Evolutionary conservation across 2,888 invertebrate genomes (phyloP).

Genomic region (Hyalella azteca): DNA sequence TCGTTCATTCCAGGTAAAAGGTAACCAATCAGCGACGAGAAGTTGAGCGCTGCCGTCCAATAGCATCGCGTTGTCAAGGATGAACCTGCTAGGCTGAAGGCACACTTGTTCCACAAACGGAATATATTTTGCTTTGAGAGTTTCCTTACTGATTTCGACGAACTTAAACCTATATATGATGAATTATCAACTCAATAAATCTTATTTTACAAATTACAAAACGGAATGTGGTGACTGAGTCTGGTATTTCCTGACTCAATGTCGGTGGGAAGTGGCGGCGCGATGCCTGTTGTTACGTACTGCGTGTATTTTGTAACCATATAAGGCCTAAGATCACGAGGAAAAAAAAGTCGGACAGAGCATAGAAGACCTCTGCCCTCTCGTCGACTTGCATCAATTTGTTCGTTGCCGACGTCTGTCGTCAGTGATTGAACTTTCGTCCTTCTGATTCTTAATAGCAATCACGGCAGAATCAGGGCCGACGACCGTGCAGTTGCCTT

Average conservation of each 20-base stretch:
- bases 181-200: too few species aligned
- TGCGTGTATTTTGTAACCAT: conserved; percentile 19
- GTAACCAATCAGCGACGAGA: not conserved
- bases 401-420: not conserved
- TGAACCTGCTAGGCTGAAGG: conserved; percentile 20
- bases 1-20: not conserved
- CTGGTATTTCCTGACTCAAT: too few species aligned
- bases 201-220: too few species aligned
- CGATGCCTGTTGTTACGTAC: conserved; percentile 26
- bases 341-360: conserved; percentile 10
- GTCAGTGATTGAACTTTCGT: not conserved
- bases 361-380: conserved; percentile 24
- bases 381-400: not conserved
- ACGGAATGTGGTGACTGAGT: too few species aligned
- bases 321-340: conserved; percentile 18
- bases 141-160: too few species aligned
- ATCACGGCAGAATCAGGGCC: too few species aligned
- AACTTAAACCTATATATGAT: too few species aligned
- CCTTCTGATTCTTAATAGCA: too few species aligned
- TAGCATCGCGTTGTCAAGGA: not conserved
- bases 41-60: not conserved
- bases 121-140: not conserved
- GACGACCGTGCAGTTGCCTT: too few species aligned
- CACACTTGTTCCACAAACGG: not conserved
- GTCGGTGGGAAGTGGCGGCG: not conserved